Evolutionary conservation across 2,888 invertebrate species (phyloP).

Genomic region (Drosophila mimetica): DNA sequence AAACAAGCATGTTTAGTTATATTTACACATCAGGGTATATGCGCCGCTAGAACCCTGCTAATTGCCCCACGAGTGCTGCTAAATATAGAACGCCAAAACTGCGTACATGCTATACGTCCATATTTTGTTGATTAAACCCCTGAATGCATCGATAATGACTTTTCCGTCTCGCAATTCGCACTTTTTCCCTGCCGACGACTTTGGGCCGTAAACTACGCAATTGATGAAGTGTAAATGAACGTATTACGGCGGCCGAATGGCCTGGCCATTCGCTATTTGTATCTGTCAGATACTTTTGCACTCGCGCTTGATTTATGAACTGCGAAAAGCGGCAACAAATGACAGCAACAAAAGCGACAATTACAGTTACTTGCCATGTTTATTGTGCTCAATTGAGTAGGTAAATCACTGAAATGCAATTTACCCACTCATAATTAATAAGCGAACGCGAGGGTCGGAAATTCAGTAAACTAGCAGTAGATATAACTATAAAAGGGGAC

Average conservation of each 20-base stretch:
- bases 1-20: constrained; percentile 25
- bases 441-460: constrained; percentile 19
- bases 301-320: constrained; percentile 71
- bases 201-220: constrained; percentile 69
- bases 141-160: constrained; percentile 33
- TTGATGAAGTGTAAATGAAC: constrained; percentile 75
- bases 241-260: constrained; percentile 49
- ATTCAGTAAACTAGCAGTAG: constrained; percentile 4
- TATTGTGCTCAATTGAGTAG: constrained; percentile 60
- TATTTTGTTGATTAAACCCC: constrained; percentile 21
- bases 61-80: constrained; percentile 22
- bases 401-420: constrained; percentile 48
- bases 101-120: constrained; percentile 48
- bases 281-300: constrained; percentile 75
- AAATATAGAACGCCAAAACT: constrained; percentile 52
- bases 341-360: constrained; percentile 27
- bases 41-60: constrained; percentile 46
- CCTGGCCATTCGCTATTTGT: constrained; percentile 65
- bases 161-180: constrained; percentile 8
- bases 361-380: constrained; percentile 48
- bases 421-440: constrained; percentile 58
- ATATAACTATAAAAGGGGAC: no score
- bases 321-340: constrained; percentile 40
- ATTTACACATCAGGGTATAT: constrained; percentile 22
- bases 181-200: neutral